A percentile compares a stretch with the other conserved stretches of the same genome.
phyloP scores from a whole-genome alignment of 1,140 invertebrate genomes.

The Drosophila novamexicana region DNA sequence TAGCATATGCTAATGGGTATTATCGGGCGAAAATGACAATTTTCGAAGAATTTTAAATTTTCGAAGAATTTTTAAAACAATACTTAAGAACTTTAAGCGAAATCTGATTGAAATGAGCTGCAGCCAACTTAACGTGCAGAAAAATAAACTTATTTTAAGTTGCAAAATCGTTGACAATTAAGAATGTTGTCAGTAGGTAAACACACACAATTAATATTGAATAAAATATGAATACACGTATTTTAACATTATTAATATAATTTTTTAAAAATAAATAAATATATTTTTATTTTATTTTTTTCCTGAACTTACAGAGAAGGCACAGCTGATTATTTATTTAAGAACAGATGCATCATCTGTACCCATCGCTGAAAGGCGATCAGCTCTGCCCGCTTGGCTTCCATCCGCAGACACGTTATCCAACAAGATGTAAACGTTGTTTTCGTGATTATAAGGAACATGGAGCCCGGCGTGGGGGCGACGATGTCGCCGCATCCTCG shows the following conservation, averaged over 20 bases:
- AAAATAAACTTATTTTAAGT: background rate
- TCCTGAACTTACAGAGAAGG: slow-evolving; percentile 54
- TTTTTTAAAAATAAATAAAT: background rate
- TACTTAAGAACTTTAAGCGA: too few species aligned
- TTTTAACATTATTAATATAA: background rate
- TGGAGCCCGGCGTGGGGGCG: slow-evolving; percentile 88
- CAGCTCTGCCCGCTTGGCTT: slow-evolving; percentile 96
- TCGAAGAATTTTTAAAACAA: too few species aligned
- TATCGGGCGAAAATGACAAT: too few species aligned
- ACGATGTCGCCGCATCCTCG: slow-evolving; percentile 90
- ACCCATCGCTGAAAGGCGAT: slow-evolving; percentile 92
- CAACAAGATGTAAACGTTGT: slow-evolving; percentile 95
- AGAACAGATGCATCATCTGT: slow-evolving; percentile 90
- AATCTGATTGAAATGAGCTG: background rate
- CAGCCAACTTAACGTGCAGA: background rate
- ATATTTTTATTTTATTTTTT: background rate
- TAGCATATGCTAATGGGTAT: background rate
- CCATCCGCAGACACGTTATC: slow-evolving; percentile 96
- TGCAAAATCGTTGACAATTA: background rate
- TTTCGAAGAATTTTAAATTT: too few species aligned
- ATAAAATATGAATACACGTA: background rate
- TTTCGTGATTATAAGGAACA: slow-evolving; percentile 97
- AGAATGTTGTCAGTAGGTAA: too few species aligned
- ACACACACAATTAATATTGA: background rate
- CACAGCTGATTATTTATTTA: slow-evolving; percentile 70